A percentile compares a stretch with the other conserved stretches of the same genome.
These are phyloP conservation scores for Pristionchus japonicus DNA, from an alignment of 2,888 invertebrate species.

Conservation along the genomic window DNA sequence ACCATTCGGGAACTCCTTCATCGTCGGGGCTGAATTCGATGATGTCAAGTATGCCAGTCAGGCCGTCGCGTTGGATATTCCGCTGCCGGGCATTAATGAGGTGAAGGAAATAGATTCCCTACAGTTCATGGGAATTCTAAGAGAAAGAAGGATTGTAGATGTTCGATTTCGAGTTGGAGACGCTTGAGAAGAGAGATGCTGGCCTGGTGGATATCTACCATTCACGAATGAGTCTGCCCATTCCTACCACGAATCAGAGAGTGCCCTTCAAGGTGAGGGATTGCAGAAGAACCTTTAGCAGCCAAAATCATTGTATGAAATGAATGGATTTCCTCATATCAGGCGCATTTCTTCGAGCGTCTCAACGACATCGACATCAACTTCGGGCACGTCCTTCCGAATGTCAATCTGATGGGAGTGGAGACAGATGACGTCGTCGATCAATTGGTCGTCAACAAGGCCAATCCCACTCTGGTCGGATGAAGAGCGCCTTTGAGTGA, in stretches of 20 bases:
- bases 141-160: constrained; percentile 49
- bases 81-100: constrained; percentile 60
- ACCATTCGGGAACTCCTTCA: constrained; percentile 56
- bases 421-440: constrained; percentile 56
- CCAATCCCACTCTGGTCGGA: constrained; percentile 61
- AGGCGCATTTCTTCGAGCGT: constrained; percentile 61
- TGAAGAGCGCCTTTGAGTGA: constrained; percentile 5
- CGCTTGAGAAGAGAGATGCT: constrained; percentile 59
- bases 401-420: constrained; percentile 56
- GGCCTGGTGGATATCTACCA: constrained; percentile 59
- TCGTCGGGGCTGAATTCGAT: constrained; percentile 62
- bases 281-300: no score
- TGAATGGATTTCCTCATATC: not conserved
- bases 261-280: constrained; percentile 54
- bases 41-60: constrained; percentile 59
- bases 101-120: constrained; percentile 1
- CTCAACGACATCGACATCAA: constrained; percentile 59
- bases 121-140: not conserved
- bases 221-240: constrained; percentile 60
- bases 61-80: constrained; percentile 59
- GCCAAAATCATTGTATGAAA: no score
- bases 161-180: constrained; percentile 62
- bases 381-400: constrained; percentile 59
- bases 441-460: constrained; percentile 57
- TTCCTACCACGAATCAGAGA: constrained; percentile 58